phyloP scores from a whole-genome alignment of 2,888 invertebrate species.

The Toxonevra muliebris region DNA sequence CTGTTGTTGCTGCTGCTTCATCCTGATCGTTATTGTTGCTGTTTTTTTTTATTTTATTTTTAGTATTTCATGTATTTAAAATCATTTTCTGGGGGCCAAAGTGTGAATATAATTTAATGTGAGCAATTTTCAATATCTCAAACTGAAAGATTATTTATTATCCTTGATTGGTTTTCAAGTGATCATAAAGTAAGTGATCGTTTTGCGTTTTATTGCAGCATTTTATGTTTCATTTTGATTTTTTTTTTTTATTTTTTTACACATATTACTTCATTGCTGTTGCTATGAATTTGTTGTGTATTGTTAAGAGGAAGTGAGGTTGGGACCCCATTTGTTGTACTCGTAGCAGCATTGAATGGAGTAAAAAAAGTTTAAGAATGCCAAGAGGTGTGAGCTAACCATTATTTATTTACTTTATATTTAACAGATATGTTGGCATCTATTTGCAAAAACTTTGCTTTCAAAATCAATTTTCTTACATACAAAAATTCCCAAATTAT shows the following conservation, averaged over 20 bases:
- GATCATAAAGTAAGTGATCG: conserved; percentile 64
- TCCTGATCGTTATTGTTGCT: conserved; percentile 47
- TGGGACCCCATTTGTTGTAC: background rate
- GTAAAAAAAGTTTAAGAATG: no score
- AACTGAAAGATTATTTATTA: conserved; percentile 63
- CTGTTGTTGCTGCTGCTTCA: conserved; percentile 15
- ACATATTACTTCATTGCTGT: no score
- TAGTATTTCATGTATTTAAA: conserved; percentile 47
- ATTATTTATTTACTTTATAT: no score
- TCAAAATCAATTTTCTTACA: no score
- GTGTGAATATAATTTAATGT: conserved; percentile 66
- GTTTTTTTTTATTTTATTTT: conserved; percentile 26
- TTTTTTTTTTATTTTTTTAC: no score
- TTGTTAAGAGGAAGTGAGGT: background rate
- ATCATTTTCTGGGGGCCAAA: conserved; percentile 54
- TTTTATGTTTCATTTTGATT: no score
- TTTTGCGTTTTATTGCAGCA: conserved; percentile 34
- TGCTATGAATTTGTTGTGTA: no score
- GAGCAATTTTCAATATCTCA: conserved; percentile 63
- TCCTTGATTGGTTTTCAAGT: conserved; percentile 64
- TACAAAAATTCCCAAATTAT: no score
- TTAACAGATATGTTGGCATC: no score
- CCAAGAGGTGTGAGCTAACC: no score
- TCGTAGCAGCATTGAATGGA: no score
- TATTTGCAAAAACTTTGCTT: no score